Conservation (phyloP, 2,113 vertebrate genomes). For the Cyphomyrus plagiostoma region DNA sequence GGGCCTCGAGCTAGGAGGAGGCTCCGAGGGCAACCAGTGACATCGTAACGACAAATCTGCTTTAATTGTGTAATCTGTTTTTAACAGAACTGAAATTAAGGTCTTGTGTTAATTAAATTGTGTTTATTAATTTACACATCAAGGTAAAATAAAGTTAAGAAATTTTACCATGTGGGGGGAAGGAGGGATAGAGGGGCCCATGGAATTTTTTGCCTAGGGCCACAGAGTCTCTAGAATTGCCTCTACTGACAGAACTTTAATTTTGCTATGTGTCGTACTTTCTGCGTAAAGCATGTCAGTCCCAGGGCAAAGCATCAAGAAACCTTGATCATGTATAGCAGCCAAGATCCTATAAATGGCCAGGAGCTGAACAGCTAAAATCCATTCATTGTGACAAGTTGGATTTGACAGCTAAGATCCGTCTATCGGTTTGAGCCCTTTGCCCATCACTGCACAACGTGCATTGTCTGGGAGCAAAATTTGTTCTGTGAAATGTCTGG, state of each 20-base stretch:
- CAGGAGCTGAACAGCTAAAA: constrained; percentile 35
- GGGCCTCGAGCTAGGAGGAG: neutral
- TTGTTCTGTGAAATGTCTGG: constrained; percentile 27
- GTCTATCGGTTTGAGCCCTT: constrained; percentile 44
- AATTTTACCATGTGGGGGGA: neutral
- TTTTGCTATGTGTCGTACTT: constrained; percentile 28
- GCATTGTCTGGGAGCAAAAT: constrained; percentile 35
- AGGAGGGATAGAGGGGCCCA: neutral
- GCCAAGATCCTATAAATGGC: constrained; percentile 31
- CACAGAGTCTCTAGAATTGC: neutral
- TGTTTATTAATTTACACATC: neutral
- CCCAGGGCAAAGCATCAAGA: constrained; percentile 27
- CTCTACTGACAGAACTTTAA: constrained; percentile 34
- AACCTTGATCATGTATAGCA: constrained; percentile 34
- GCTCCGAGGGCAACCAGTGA: neutral
- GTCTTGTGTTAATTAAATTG: neutral
- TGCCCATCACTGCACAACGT: constrained; percentile 28
- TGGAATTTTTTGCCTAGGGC: neutral
- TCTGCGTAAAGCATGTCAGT: constrained; percentile 41
- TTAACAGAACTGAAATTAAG: neutral
- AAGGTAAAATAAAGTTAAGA: neutral
- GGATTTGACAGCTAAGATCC: constrained; percentile 40
- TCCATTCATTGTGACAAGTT: constrained; percentile 40
- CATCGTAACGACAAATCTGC: neutral
- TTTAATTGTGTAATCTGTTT: neutral